Evolutionary conservation across 2,888 invertebrate genomes (phyloP), one percentile per base, ranked within the genome.

Genomic region (Cartodere bifasciata): DNA sequence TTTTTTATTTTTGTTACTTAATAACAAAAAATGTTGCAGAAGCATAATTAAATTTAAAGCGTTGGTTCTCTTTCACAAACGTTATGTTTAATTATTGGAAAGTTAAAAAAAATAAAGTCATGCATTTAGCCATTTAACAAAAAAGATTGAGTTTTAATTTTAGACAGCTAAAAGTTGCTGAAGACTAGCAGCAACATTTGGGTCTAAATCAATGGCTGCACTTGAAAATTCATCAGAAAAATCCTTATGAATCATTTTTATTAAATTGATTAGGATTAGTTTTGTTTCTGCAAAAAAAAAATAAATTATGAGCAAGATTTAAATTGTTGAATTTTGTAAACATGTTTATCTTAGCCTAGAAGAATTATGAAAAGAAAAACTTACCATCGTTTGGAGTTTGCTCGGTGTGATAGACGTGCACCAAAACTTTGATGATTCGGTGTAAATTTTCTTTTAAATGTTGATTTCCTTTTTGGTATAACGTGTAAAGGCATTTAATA

Each of bases 381-480:
- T 55, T 54, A 70, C 70, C 69, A 32, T 64, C 60, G 38, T 64
- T 64, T 16, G 58, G 56, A 28, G 63, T 63, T 49, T 70, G 65
- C 11, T 72, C 64, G 35, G 73, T 68, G 43, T 68, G 64, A 23
- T 72, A 55, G 16, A 73, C 62, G 31, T 67, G 63, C 13, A 70
- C 57, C 13, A 68, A 62, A 25, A 72, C 54, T 42, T 64, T 65
- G 11, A 75, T 55, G 22, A 78, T 64, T 29, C 59, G 58, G 23
- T 62, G 58, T 25, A 78, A 55, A 43, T 70, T 62, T 7, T 63
- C 52, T 20, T 63, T 52, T 21, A 78, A 53, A 34, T 68, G 51
- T 13, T 67, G 61, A 46, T 72, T 69, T 2, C 74, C 72, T 39
- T 68, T 65, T 43, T 68, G 63, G 46, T 77, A 80, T 7, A 84